A percentile compares a stretch with the other conserved stretches of the same genome.
Evolutionary conservation across 2,113 vertebrate genomes (phyloP).

Genomic region (Sinocyclocheilus anophthalmus): DNA sequence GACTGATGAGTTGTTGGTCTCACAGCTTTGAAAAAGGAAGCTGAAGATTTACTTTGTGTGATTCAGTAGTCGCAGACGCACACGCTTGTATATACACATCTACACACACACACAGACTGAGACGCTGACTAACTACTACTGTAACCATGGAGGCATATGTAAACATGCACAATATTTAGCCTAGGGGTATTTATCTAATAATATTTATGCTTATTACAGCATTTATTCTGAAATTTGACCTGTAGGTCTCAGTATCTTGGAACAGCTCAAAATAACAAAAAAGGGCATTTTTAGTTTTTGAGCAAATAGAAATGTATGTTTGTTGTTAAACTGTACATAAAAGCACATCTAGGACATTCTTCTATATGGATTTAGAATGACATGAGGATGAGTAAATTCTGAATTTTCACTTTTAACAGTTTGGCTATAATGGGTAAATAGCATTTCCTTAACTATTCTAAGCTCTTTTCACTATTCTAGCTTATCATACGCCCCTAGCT

Average conservation of each 20-base stretch:
- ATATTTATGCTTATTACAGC: background rate
- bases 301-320: background rate
- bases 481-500: background rate
- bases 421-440: background rate
- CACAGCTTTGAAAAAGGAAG: constrained; percentile 16
- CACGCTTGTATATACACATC: background rate
- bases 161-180: background rate
- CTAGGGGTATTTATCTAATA: background rate
- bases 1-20: background rate
- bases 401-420: background rate
- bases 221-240: background rate
- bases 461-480: background rate
- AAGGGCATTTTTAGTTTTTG: background rate
- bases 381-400: background rate
- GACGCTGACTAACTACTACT: background rate
- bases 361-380: background rate
- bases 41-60: constrained; percentile 4
- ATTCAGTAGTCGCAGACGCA: background rate
- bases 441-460: background rate
- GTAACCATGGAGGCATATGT: background rate
- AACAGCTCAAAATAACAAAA: background rate
- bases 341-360: background rate
- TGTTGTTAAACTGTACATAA: background rate
- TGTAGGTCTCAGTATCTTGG: background rate
- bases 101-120: background rate